These are phyloP conservation scores for Coelopa frigida DNA, from an alignment of 1,140 invertebrate species.

Conservation along the genomic window DNA sequence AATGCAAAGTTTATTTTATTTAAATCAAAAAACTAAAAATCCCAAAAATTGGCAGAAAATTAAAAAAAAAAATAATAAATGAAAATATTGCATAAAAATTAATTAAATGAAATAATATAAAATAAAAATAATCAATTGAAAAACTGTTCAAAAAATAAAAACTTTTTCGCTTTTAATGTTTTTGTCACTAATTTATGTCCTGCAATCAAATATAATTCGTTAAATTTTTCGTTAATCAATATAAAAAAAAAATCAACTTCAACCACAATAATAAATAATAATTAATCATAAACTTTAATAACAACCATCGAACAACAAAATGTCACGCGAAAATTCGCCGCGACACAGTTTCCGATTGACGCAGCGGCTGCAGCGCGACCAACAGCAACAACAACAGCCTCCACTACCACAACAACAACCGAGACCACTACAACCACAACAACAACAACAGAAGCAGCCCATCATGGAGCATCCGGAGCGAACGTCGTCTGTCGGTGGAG, in stretches of 20 bases:
- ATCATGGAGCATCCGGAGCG: conserved; percentile 36
- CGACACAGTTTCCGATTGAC: conserved; percentile 33
- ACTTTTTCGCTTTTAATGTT: too few species aligned
- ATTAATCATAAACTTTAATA: conserved; percentile 7
- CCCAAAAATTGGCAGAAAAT: not conserved
- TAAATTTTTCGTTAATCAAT: too few species aligned
- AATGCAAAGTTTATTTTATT: too few species aligned
- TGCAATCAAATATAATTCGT: too few species aligned
- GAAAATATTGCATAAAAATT: not conserved
- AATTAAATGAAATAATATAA: too few species aligned
- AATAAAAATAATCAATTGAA: too few species aligned
- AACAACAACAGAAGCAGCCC: conserved; percentile 26
- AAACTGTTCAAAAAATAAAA: too few species aligned
- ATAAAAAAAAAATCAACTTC: too few species aligned
- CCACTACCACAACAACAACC: conserved; percentile 31
- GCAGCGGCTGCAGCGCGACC: conserved; percentile 28
- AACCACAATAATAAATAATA: not conserved
- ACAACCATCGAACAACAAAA: conserved; percentile 20
- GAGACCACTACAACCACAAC: conserved; percentile 21
- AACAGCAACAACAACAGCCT: conserved; percentile 25
- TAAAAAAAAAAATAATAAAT: not conserved
- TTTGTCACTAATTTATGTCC: too few species aligned
- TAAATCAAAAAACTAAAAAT: not conserved
- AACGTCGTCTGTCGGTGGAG: too few species aligned
- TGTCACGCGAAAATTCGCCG: conserved; percentile 43